These are phyloP conservation scores for Neocrepidodera transversa DNA, from an alignment of 2,888 invertebrate genomes.

Conservation along the genomic window DNA sequence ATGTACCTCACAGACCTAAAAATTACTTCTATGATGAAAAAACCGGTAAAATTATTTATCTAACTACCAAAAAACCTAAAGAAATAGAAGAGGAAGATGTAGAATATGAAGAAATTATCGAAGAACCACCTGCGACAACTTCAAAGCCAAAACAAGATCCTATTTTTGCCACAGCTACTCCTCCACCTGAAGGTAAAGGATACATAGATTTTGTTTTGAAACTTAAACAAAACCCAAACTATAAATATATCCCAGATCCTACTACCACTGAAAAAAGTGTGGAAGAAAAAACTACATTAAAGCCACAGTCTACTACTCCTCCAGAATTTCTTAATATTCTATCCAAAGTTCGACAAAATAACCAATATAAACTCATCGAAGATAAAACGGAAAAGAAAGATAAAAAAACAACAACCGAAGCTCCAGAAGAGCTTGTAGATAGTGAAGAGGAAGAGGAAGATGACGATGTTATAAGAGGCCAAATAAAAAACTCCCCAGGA, in stretches of 20 bases:
- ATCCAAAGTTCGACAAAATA: constrained; percentile 48
- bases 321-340: constrained; percentile 56
- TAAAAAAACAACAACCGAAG: constrained; percentile 41
- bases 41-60: constrained; percentile 55
- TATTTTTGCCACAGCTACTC: constrained; percentile 46
- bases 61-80: constrained; percentile 48
- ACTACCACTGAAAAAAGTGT: constrained; percentile 50
- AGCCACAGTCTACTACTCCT: constrained; percentile 47
- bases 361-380: constrained; percentile 52
- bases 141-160: constrained; percentile 45
- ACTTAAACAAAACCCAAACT: constrained; percentile 50
- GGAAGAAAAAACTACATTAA: constrained; percentile 42
- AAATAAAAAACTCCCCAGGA: constrained; percentile 53
- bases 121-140: constrained; percentile 35
- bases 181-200: constrained; percentile 48
- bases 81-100: constrained; percentile 46
- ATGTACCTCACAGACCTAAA: constrained; percentile 55
- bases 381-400: constrained; percentile 49
- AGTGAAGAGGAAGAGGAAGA: constrained; percentile 42
- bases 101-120: constrained; percentile 48
- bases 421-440: constrained; percentile 39
- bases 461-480: constrained; percentile 31
- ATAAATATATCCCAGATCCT: constrained; percentile 55
- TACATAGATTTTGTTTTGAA: constrained; percentile 54
- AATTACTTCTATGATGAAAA: constrained; percentile 58